Conservation (phyloP, 2,113 vertebrate genomes). For the Natator depressus region DNA sequence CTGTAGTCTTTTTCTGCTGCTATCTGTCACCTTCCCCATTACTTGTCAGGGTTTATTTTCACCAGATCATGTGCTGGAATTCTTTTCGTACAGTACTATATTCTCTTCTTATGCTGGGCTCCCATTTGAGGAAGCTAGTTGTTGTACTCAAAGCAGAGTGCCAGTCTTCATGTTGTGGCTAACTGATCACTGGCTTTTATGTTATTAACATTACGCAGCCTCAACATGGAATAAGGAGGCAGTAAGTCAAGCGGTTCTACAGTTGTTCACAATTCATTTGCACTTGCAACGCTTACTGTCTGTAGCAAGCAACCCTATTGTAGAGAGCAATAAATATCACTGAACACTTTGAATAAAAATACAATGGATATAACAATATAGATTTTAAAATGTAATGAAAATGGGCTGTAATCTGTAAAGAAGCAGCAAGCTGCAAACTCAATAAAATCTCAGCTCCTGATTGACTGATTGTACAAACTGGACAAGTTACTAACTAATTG, state of each 20-base stretch:
- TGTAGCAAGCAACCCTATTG: neutral
- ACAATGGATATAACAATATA: neutral
- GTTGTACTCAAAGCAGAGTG: constrained; percentile 19
- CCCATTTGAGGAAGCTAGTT: constrained; percentile 34
- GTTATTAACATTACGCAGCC: constrained; percentile 49
- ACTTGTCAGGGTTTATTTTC: neutral
- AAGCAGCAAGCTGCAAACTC: constrained; percentile 32
- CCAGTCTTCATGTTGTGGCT: constrained; percentile 32
- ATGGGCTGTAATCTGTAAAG: constrained; percentile 36
- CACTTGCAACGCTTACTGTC: constrained; percentile 24
- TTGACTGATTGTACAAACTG: constrained; percentile 47
- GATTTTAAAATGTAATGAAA: constrained; percentile 56
- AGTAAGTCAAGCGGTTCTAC: constrained; percentile 50
- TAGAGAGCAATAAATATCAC: constrained; percentile 37
- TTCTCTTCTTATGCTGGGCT: neutral
- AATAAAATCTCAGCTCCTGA: constrained; percentile 54
- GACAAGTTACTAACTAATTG: constrained; percentile 52
- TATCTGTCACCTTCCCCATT: neutral
- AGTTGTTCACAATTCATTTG: constrained; percentile 51
- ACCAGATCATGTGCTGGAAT: neutral
- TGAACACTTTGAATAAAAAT: constrained; percentile 25
- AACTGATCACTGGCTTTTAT: constrained; percentile 59
- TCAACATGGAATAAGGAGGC: constrained; percentile 55
- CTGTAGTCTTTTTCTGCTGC: neutral
- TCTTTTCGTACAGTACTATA: neutral